Percentiles rank a stretch among this genome's conserved stretches.
These are phyloP conservation scores for Tribolium freemani DNA, from an alignment of 2,888 invertebrate genomes.

Conservation along the genomic window DNA sequence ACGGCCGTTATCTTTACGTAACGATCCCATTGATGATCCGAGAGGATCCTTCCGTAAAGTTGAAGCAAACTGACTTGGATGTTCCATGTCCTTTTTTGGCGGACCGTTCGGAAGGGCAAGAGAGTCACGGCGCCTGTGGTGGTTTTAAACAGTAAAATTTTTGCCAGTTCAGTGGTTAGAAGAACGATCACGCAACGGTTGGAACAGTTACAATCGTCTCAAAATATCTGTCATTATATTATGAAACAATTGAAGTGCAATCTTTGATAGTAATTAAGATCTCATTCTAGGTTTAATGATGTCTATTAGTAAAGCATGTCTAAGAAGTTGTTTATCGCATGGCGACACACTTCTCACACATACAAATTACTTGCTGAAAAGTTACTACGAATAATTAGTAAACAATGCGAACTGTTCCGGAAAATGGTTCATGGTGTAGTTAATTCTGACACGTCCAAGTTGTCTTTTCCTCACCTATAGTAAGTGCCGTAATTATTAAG, in stretches of 20 bases:
- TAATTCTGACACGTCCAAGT: not conserved
- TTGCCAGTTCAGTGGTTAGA: not conserved
- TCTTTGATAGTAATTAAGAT: slow-evolving; percentile 15
- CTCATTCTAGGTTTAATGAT: slow-evolving; percentile 11
- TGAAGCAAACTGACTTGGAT: slow-evolving; percentile 81
- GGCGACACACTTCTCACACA: slow-evolving; percentile 49
- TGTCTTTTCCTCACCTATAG: slow-evolving; percentile 56
- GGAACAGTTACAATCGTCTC: not conserved
- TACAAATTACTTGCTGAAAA: slow-evolving; percentile 20
- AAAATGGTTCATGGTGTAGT: not conserved
- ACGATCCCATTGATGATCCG: slow-evolving; percentile 60
- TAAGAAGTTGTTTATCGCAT: slow-evolving; percentile 17
- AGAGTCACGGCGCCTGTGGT: slow-evolving; percentile 74
- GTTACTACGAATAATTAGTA: slow-evolving; percentile 22
- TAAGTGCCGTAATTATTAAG: slow-evolving; percentile 59
- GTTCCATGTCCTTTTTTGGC: slow-evolving; percentile 73
- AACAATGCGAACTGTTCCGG: slow-evolving; percentile 23
- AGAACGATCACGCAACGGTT: not conserved
- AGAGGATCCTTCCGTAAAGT: slow-evolving; percentile 73
- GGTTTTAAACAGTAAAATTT: not conserved
- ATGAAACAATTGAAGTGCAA: not conserved
- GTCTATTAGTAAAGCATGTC: slow-evolving; percentile 32
- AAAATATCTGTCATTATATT: not conserved
- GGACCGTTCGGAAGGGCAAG: slow-evolving; percentile 74
- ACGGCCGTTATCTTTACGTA: slow-evolving; percentile 62